Evolutionary conservation across 2,888 invertebrate species (phyloP), one percentile per base, ranked within the genome.

Genomic region (Myopa testacea): DNA sequence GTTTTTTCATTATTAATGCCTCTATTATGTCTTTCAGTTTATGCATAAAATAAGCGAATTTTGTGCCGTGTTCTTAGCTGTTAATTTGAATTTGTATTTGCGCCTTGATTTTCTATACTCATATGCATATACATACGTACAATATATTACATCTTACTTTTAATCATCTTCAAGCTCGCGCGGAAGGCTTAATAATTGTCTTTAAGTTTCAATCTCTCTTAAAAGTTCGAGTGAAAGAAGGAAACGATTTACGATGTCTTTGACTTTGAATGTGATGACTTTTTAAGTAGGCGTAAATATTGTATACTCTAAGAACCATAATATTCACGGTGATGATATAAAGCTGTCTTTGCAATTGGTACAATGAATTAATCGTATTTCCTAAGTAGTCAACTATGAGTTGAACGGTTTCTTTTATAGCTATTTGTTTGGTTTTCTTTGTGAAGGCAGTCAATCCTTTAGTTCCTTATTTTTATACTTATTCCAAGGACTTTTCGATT

Each of bases 371-470:
- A 60, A 69, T 75, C 68, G 60, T 69, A 60, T 69, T 50, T 69
- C 40, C 60, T 68, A 69, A 75, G 50, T 73, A 74, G 63, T 74
- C 74, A 40, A n/a, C 37, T 60, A 58, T 75, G 65, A 65, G 19
- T 74, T 78, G 78, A 68, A 4, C 77, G 76, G 70, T 71, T 72
- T 12, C 19, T 62, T 62, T n/a, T 62, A 19, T n/a, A 55, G 55
- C 55, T 55, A 77, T 81, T 82, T 78, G 79, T 81, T 70, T 82
- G 38, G 65, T 81, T 78, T 76, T 82, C 81, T 68, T 80, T 81
- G 79, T 80, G 77, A 84, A 86, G 87, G 85, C 85, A 85, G 84
- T 87, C 84, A 83, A 86, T 85, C 78, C 77, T 79, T 68, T 67
- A 12, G 40, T 78, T 79, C 77, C 75, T 45, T 50, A 8, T 77